Evolutionary conservation across 1,140 invertebrate genomes (phyloP).

Genomic region (Ceratina calcarata): DNA sequence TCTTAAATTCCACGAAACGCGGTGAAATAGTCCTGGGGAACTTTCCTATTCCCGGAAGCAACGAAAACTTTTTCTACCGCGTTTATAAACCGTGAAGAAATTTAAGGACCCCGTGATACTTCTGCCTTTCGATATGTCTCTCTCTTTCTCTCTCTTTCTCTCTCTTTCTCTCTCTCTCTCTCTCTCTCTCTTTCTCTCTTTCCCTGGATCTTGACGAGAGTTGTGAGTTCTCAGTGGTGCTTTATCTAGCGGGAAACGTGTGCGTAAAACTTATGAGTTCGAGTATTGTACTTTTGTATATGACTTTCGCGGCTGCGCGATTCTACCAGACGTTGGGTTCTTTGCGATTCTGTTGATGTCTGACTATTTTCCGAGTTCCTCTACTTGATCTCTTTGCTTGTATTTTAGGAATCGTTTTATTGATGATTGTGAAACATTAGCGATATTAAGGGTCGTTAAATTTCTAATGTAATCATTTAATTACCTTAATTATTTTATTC

Average conservation of each 20-base stretch:
- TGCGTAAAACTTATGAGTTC: not conserved
- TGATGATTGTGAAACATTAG: too few relatives aligned
- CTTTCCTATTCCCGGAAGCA: conserved; percentile 3
- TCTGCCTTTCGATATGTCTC: too few relatives aligned
- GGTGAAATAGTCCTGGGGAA: conserved; percentile 13
- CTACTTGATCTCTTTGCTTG: too few relatives aligned
- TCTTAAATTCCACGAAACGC: conserved; percentile 16
- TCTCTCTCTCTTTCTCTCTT: not conserved
- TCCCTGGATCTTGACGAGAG: not conserved
- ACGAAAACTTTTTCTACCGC: conserved; percentile 20
- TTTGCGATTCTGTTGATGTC: not conserved
- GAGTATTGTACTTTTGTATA: not conserved
- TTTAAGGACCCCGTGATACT: not conserved
- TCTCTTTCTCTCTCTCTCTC: not conserved
- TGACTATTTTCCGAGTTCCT: too few relatives aligned
- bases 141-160: not conserved
- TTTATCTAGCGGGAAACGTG: not conserved
- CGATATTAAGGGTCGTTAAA: too few relatives aligned
- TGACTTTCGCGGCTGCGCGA: not conserved
- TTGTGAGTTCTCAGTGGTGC: not conserved
- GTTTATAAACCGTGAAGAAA: conserved; percentile 38
- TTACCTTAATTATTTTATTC: too few relatives aligned
- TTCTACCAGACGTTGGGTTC: not conserved
- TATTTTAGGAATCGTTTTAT: too few relatives aligned
- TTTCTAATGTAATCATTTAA: too few relatives aligned